phyloP scores from a whole-genome alignment of 2,113 vertebrate species.

The Oophaga pumilio region DNA sequence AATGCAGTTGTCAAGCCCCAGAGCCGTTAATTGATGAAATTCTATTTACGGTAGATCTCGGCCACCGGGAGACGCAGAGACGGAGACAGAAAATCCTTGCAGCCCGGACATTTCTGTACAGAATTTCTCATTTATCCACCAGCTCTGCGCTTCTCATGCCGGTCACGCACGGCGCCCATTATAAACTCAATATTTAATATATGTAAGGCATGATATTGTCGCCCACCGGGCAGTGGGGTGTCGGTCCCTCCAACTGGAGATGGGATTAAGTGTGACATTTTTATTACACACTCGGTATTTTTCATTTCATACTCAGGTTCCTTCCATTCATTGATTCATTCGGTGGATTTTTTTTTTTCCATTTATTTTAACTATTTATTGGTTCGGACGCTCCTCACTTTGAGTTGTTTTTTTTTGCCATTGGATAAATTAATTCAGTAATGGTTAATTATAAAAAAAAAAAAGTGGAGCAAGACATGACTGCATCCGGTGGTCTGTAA shows the following conservation, averaged over 20 bases:
- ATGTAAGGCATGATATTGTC: background rate
- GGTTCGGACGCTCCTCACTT: background rate
- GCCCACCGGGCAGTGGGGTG: background rate
- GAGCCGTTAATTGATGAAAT: slow-evolving; percentile 49
- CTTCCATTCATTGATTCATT: slow-evolving; percentile 5
- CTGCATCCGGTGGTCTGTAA: no score
- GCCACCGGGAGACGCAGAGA: background rate
- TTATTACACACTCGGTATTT: slow-evolving; percentile 22
- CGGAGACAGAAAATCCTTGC: background rate
- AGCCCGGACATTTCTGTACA: background rate
- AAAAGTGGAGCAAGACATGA: no score
- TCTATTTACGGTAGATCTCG: slow-evolving; percentile 30
- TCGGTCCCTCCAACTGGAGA: background rate
- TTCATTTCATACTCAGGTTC: slow-evolving; percentile 36
- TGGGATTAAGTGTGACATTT: slow-evolving; percentile 48
- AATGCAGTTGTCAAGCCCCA: slow-evolving; percentile 49
- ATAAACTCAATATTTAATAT: slow-evolving; percentile 17
- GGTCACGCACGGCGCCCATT: background rate
- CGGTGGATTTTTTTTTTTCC: background rate
- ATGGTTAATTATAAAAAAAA: no score
- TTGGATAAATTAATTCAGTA: no score
- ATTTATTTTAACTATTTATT: background rate
- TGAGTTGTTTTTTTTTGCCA: no score
- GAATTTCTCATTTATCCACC: background rate
- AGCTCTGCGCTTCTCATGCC: background rate